Conservation (phyloP, 2,797 vertebrate species). For the Channa striata region DNA sequence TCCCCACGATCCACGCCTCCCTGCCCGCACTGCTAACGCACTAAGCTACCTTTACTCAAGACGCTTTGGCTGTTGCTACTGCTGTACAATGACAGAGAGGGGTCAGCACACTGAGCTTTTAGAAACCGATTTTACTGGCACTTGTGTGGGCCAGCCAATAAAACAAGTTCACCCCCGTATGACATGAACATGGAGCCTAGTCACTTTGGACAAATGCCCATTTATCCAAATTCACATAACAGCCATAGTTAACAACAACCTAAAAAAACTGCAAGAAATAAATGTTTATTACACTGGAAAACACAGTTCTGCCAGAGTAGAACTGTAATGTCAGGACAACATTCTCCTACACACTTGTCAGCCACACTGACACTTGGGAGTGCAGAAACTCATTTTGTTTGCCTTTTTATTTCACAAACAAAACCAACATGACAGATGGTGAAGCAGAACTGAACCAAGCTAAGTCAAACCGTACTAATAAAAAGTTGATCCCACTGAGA, state of each 20-base stretch:
- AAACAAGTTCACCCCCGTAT: constrained; percentile 6
- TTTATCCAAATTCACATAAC: neutral
- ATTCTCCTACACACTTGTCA: constrained; percentile 9
- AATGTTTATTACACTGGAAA: neutral
- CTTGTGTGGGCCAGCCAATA: constrained; percentile 16
- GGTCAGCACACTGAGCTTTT: neutral
- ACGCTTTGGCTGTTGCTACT: constrained; percentile 28
- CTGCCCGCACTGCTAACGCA: constrained; percentile 68
- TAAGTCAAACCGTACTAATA: neutral
- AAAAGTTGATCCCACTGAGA: neutral
- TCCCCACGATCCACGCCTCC: constrained; percentile 68
- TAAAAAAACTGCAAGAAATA: neutral
- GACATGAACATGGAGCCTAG: neutral
- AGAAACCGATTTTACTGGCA: constrained; percentile 10
- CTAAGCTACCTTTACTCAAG: constrained; percentile 58
- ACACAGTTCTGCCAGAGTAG: too few species aligned
- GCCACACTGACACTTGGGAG: constrained; percentile 2
- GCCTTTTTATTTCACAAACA: neutral
- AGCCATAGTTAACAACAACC: neutral
- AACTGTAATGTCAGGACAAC: neutral
- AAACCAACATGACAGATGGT: constrained; percentile 4
- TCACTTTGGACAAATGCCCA: neutral
- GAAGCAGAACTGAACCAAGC: neutral
- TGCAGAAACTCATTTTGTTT: constrained; percentile 11
- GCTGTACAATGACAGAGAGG: constrained; percentile 24